These are phyloP conservation scores for Pterocles gutturalis DNA, from an alignment of 2,113 vertebrate genomes.

Conservation along the genomic window DNA sequence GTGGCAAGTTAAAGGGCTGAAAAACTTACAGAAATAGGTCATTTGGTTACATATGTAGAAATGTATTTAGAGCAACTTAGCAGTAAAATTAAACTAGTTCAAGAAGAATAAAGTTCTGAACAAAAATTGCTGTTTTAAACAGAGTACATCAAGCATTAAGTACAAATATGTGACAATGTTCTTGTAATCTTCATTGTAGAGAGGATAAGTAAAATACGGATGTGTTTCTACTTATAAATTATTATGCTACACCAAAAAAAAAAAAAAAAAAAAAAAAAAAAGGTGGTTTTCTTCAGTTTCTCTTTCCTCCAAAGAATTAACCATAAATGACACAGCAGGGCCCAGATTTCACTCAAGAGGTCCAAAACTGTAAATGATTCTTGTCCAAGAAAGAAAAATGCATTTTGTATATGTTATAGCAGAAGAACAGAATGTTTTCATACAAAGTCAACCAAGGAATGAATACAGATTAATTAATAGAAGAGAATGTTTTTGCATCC, in stretches of 20 bases:
- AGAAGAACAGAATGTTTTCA: not conserved
- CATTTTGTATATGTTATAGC: not conserved
- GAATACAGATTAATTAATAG: not conserved
- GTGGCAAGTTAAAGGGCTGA: not conserved
- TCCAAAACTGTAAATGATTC: not conserved
- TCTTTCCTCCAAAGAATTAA: slow-evolving; percentile 4
- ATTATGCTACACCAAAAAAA: not conserved
- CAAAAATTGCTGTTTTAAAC: not conserved
- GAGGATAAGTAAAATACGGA: not conserved
- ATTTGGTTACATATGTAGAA: not conserved
- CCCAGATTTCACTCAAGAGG: not conserved
- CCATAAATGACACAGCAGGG: not conserved
- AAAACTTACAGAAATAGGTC: not conserved
- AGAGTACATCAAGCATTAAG: not conserved
- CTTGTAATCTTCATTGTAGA: not conserved
- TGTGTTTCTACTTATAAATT: not conserved
- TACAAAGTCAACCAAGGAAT: not conserved
- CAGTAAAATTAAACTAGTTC: not conserved
- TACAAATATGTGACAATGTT: not conserved
- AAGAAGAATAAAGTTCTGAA: not conserved
- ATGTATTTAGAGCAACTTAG: not conserved
- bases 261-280: not conserved
- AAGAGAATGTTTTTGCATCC: not conserved
- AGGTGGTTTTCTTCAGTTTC: not conserved
- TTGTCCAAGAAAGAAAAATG: not conserved